These are phyloP conservation scores for Acrossocheilus wenchowensis DNA, from an alignment of 2,797 vertebrate species.

Conservation along the genomic window DNA sequence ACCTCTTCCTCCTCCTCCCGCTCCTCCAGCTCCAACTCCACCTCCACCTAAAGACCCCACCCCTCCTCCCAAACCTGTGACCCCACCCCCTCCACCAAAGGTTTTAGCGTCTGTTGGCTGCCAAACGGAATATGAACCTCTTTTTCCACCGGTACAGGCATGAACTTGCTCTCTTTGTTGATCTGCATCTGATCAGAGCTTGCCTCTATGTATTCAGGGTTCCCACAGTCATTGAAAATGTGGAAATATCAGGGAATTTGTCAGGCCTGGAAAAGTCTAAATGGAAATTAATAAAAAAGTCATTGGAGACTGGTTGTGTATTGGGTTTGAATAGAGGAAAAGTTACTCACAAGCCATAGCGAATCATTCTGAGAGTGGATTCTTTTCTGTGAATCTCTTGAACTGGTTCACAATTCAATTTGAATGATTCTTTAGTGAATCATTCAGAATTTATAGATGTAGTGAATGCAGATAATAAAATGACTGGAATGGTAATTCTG, in stretches of 20 bases:
- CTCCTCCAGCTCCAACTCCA: constrained; percentile 58
- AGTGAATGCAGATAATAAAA: constrained; percentile 1
- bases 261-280: neutral
- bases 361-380: neutral
- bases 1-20: constrained; percentile 60
- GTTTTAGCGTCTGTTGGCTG: constrained; percentile 80
- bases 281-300: neutral
- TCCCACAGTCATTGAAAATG: neutral
- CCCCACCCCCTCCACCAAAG: constrained; percentile 59
- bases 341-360: neutral
- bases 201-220: constrained; percentile 14
- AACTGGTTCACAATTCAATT: neutral
- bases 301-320: neutral
- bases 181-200: constrained; percentile 23
- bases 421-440: neutral
- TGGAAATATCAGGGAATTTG: neutral
- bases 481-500: neutral
- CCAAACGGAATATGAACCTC: constrained; percentile 81
- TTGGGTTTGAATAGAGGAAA: neutral
- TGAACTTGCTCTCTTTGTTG: constrained; percentile 73
- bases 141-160: constrained; percentile 77
- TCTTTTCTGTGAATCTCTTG: neutral
- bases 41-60: constrained; percentile 33
- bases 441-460: neutral
- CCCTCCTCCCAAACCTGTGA: constrained; percentile 36